Evolutionary conservation across 2,797 vertebrate species (phyloP), one percentile per base, ranked within the genome.

Genomic region (Sciurus carolinensis): DNA sequence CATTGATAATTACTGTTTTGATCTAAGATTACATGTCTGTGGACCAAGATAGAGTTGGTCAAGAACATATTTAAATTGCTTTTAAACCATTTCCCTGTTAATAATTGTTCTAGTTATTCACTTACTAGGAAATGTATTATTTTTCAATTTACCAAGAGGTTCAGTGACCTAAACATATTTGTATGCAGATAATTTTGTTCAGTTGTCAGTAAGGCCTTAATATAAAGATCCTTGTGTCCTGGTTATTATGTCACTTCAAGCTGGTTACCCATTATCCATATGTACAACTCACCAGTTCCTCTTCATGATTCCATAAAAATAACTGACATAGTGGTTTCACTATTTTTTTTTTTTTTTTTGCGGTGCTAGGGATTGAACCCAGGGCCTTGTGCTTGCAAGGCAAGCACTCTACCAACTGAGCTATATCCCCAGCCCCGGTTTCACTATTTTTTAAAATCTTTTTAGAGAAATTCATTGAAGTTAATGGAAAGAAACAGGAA

Each of bases 21-120:
- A 94, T 80, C 50, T 52, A 79, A 87, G 42, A 75, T 73, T 69
- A 20, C 24, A 20, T 66, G 76, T 90, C 50, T 88, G 10, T 86
- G 52, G 77, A 95, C 62, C 28, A 62, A 81, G 54, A 67, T 33
- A 79, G 47, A 67, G 14, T 76, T 83, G 50, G n/a, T 50, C n/a
- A 66, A 69, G 92, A 79, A 67, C 57, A 67, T 79, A 36, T 82
- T 87, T 89, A 52, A 87, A 57, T 91, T 94, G 54, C 75, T 91
- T 91, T 95, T 92, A 95, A 95, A 88, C 36, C 33, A 92, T 79
- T 88, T 95, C 22, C 64, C 54, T 95, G 4, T 93, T 91, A 76
- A 50, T 94, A 94, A 81, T 93, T 76, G 28, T 62, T 95, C 57
- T 90, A 62, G 28, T 69, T 90, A 36, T 42, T 94, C 42, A 82